phyloP scores from a whole-genome alignment of 2,113 vertebrate species.

The Eudyptes chrysolophus region DNA sequence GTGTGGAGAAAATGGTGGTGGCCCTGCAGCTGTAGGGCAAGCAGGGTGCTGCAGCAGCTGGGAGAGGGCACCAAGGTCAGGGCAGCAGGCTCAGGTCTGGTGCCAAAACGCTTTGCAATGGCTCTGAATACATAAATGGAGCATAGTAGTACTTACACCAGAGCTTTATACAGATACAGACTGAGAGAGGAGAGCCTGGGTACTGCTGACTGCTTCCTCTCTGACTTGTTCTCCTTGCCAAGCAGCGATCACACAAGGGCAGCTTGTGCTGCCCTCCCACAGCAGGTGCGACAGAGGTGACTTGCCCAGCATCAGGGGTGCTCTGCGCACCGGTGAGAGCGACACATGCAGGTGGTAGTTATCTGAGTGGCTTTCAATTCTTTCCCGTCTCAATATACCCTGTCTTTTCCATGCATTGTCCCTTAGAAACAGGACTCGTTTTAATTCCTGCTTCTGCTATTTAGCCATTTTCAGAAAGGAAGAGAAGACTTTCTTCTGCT shows the following conservation, averaged over 20 bases:
- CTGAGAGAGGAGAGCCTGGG: background rate
- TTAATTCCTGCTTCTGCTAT: background rate
- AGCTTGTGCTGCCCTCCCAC: background rate
- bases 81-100: background rate
- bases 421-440: background rate
- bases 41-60: background rate
- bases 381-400: background rate
- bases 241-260: rapidly evolving
- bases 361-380: background rate
- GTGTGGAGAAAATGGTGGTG: background rate
- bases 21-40: background rate
- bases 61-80: background rate
- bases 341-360: background rate
- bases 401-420: background rate
- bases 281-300: background rate
- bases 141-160: background rate
- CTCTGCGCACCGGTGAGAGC: rapidly evolving
- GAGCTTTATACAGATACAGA: background rate
- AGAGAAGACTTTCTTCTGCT: background rate
- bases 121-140: background rate
- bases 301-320: background rate
- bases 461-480: background rate
- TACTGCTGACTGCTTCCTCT: background rate
- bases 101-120: background rate
- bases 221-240: background rate